Conservation (phyloP, 2,888 invertebrate genomes). For the Pollenia griseotomentosa region DNA sequence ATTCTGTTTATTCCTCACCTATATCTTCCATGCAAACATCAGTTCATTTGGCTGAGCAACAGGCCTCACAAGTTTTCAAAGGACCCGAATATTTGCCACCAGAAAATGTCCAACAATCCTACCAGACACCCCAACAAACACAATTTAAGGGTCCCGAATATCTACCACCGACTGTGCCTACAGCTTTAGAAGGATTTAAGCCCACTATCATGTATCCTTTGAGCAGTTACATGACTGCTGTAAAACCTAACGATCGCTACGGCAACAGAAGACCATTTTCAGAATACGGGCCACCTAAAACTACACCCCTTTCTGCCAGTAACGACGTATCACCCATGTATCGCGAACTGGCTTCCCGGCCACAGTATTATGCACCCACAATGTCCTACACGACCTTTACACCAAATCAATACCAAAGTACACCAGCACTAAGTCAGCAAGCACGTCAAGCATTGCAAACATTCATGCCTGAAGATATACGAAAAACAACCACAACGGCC, state of each 20-base stretch:
- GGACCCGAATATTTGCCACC: conserved; percentile 49
- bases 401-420: conserved; percentile 61
- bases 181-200: conserved; percentile 65
- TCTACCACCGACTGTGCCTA: conserved; percentile 56
- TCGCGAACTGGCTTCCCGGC: conserved; percentile 76
- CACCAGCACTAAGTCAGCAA: conserved; percentile 73
- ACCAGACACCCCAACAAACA: not conserved
- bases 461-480: conserved; percentile 79
- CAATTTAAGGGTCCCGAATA: conserved; percentile 51
- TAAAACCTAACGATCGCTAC: conserved; percentile 79
- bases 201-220: conserved; percentile 76
- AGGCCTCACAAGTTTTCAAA: conserved; percentile 23
- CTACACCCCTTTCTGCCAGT: conserved; percentile 27
- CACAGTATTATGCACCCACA: conserved; percentile 77
- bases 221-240: conserved; percentile 79
- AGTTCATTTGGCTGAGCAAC: not conserved
- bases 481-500: conserved; percentile 9
- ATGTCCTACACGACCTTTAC: conserved; percentile 74
- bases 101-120: not conserved
- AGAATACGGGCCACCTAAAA: conserved; percentile 68
- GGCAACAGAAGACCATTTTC: conserved; percentile 72
- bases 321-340: conserved; percentile 77
- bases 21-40: not conserved
- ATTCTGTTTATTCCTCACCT: conserved; percentile 2
- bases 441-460: conserved; percentile 77